These are phyloP conservation scores for Leptoclinus maculatus DNA, from an alignment of 2,797 vertebrate genomes.

Conservation along the genomic window DNA sequence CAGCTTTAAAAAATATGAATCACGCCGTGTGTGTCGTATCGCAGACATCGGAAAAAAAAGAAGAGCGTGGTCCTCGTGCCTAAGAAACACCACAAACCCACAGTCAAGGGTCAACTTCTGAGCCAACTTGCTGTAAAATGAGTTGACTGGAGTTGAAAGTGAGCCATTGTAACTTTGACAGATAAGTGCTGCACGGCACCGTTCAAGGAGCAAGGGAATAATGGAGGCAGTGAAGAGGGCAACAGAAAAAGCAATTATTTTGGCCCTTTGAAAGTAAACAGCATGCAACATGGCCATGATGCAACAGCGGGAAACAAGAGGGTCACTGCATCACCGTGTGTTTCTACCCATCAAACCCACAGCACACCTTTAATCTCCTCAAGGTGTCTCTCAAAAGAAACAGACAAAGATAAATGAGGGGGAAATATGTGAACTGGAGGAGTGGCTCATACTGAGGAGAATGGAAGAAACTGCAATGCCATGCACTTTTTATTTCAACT, in stretches of 20 bases:
- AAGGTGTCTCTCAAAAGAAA: conserved; percentile 43
- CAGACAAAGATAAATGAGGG: conserved; percentile 28
- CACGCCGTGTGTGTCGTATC: not conserved
- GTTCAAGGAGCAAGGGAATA: conserved; percentile 9
- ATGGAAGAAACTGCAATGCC: conserved; percentile 49
- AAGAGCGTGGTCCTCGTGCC: not conserved
- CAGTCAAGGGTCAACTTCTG: not conserved
- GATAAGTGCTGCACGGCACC: not conserved
- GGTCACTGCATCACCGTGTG: conserved; percentile 50
- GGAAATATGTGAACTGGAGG: not conserved
- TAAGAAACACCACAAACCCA: not conserved
- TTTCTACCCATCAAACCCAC: conserved; percentile 38
- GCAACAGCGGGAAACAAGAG: conserved; percentile 66
- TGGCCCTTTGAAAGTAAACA: conserved; percentile 62
- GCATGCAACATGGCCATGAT: conserved; percentile 56
- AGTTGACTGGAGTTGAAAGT: conserved; percentile 20
- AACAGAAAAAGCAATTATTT: conserved; percentile 45
- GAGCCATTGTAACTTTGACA: conserved; percentile 22
- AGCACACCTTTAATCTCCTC: conserved; percentile 50
- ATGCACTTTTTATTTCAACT: conserved; percentile 61
- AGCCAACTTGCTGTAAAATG: not conserved
- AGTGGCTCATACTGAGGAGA: conserved; percentile 14
- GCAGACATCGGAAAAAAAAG: not conserved
- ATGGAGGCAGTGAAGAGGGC: not conserved
- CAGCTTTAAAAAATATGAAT: not conserved